Base-by-base conservation (phyloP, 2,888 invertebrate species). In the Galerucella calmariensis region DNA sequence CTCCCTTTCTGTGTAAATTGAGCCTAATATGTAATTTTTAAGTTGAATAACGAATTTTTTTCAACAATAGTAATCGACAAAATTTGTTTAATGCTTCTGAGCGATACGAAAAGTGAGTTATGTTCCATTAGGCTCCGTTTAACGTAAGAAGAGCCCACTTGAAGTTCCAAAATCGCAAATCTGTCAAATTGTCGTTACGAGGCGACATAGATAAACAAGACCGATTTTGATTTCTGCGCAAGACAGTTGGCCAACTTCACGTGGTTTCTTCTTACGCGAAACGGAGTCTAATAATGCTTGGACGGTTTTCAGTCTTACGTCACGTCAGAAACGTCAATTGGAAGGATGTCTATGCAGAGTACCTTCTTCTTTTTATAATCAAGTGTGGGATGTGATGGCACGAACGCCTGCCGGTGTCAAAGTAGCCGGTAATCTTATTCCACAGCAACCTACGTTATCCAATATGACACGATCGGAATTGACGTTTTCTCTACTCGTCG, bases 381-480 rank as follows among this genome's bases (percentile, higher is more conserved):
- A 95, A 88, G 97, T 99, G 0, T 99, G 99, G 98, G 95, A 97
- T 86, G 95, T 99, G 74, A 89, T 99, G 79, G 90, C 94, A 76
- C 91, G 96, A 76, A 97, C 97, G 0, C 95, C 97, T 0, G 92
- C 94, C 83, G 99, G 99, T 51, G 94, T 99, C 73, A 91, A 92
- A 77, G 94, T 98, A 0, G 94, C 94, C 86, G 96, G 94, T 0
- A 94, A 94, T 84, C 90, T 92, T 78, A 91, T 99, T 80, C 97
- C 97, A 0, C 97, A 98, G 83, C 93, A 95, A 83, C 98, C 98
- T 9, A 98, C 98, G 0, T 88, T 99, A 59, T 95, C 96, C 20
- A 97, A 97, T 87, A 98, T 99, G 98, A 97, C 98, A 0, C 93
- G 97, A 80, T 97, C 98, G 75, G 99, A 99, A 88, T 89, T 99